Conservation (phyloP, 2,113 vertebrate genomes). For the Tiliqua scincoides region DNA sequence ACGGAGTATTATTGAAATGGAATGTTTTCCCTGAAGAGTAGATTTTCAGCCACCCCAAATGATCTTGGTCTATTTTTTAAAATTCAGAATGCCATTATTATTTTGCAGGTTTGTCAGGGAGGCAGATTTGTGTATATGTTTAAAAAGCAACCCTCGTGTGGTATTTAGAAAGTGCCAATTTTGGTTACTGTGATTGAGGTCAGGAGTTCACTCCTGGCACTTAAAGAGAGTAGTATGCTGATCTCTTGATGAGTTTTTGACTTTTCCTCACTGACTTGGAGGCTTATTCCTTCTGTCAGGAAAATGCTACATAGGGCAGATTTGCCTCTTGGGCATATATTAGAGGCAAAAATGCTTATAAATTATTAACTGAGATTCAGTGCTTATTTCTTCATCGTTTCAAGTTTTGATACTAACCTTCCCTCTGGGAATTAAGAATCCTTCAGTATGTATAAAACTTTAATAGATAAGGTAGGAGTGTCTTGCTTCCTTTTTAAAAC, state of each 20-base stretch:
- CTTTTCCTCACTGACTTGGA: slow-evolving; percentile 36
- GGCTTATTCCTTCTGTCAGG: slow-evolving; percentile 16
- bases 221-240: slow-evolving; percentile 4
- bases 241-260: slow-evolving; percentile 26
- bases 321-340: slow-evolving; percentile 35
- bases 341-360: slow-evolving; percentile 23
- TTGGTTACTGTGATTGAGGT: slow-evolving; percentile 46
- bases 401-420: slow-evolving; percentile 36
- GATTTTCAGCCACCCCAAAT: background rate
- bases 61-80: background rate
- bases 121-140: slow-evolving; percentile 4
- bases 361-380: slow-evolving; percentile 1
- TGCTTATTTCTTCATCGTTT: slow-evolving; percentile 42
- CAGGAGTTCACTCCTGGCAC: slow-evolving; percentile 26
- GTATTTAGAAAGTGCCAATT: slow-evolving; percentile 43
- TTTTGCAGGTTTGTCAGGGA: background rate
- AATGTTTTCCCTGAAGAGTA: slow-evolving; percentile 28
- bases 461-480: slow-evolving; percentile 23
- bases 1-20: slow-evolving; percentile 33
- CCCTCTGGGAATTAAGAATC: slow-evolving; percentile 56
- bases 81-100: background rate
- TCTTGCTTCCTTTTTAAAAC: slow-evolving; percentile 22
- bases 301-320: slow-evolving; percentile 8
- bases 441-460: slow-evolving; percentile 52
- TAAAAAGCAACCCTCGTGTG: background rate